Base-by-base conservation (phyloP, 2,797 vertebrate species). In the Eulemur mongoz region DNA sequence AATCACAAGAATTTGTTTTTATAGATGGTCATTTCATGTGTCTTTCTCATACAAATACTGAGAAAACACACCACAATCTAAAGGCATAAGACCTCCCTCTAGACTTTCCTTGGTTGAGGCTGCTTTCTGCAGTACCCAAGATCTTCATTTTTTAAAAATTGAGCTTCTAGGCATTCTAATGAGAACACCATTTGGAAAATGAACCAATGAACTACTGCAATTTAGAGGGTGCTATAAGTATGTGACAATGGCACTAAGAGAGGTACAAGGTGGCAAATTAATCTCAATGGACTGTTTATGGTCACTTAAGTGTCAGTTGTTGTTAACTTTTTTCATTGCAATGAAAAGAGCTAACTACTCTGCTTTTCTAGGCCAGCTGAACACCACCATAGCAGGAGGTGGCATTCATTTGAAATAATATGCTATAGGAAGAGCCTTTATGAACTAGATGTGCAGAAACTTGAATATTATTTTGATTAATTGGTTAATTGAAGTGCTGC, bases 381-480 rank as follows among this genome's bases (percentile, higher is more conserved):
- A 92, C 52, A 88, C 81, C 94, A 72, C 87, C 96, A 72, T 96
- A 96, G 97, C 94, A 93, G 97, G 96, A 94, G 96, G 95, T 92
- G 38, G 76, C 94, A 92, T 93, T 98, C 94, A 96, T 96, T 95
- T 97, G 95, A 94, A 97, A 90, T 98, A 96, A 98, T 96, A 61
- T 94, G 76, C 95, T 87, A 59, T 12, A 70, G 43, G 80, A 69
- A 91, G 52, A 92, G 48, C 32, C 48, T 96, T 95, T 95, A 90
- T 7, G 69, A 94, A 95, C 94, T 91, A 88, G 57, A 96, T 96
- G 69, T 98, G 93, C 76, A 97, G 83, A 93, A 97, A 97, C 90
- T 85, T 80, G 78, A 96, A 96, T 97, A 95, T 98, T 96, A 98
- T 97, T 98, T 97, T 98, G 97, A 98, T 97, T 96, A 97, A 97